These are phyloP conservation scores for Phylloscopus trochilus DNA, from an alignment of 2,113 vertebrate genomes.

Conservation along the genomic window DNA sequence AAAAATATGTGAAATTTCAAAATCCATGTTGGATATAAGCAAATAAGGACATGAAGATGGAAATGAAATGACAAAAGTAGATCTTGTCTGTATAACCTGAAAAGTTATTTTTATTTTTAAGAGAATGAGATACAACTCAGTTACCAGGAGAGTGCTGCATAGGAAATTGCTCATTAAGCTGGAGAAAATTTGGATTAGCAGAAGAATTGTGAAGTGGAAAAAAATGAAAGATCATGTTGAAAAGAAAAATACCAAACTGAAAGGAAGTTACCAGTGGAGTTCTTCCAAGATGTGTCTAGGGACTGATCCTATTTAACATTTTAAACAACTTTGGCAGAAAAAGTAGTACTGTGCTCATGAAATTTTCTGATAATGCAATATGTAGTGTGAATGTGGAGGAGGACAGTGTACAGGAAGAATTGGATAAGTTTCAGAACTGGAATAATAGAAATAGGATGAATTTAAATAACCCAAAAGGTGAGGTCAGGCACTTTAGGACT, in stretches of 20 bases:
- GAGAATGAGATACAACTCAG: neutral
- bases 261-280: conserved; percentile 60
- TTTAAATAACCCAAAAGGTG: conserved; percentile 34
- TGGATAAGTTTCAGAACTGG: conserved; percentile 19
- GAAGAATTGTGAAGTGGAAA: conserved; percentile 48
- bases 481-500: conserved; percentile 24
- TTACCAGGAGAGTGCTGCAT: neutral
- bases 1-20: neutral
- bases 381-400: conserved; percentile 63
- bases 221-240: conserved; percentile 19
- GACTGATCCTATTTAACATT: conserved; percentile 60
- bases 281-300: conserved; percentile 58
- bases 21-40: neutral
- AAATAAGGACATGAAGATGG: neutral
- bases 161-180: conserved; percentile 36
- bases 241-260: conserved; percentile 48
- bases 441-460: conserved; percentile 47
- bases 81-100: neutral
- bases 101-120: neutral
- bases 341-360: conserved; percentile 38
- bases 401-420: conserved; percentile 43
- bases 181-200: conserved; percentile 44
- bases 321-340: conserved; percentile 64
- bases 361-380: conserved; percentile 64
- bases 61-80: neutral